phyloP scores from a whole-genome alignment of 2,113 vertebrate genomes.

The Burhinus oedicnemus region DNA sequence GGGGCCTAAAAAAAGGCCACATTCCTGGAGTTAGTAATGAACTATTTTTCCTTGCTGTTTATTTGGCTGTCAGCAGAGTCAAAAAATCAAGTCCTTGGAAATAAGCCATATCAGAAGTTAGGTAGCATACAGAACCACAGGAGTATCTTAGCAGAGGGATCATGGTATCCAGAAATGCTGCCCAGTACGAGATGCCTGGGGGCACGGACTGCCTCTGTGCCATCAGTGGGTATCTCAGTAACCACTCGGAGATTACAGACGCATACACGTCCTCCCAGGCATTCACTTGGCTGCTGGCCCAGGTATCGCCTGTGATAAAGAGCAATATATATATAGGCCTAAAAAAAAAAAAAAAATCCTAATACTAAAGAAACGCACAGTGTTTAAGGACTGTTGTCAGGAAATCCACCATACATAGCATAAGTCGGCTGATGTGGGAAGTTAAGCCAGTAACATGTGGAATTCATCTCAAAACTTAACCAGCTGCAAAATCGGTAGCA shows the following conservation, averaged over 20 bases:
- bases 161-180: not conserved
- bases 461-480: not conserved
- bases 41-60: not conserved
- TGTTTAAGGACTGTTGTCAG: not conserved
- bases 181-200: not conserved
- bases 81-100: not conserved
- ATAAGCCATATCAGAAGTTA: not conserved
- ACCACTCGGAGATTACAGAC: not conserved
- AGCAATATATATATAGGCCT: not conserved
- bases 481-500: not conserved
- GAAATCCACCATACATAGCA: not conserved
- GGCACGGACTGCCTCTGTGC: not conserved
- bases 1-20: not conserved
- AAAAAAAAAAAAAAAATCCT: not conserved
- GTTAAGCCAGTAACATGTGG: not conserved
- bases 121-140: not conserved
- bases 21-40: not conserved
- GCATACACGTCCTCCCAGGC: not conserved
- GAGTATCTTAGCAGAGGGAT: not conserved
- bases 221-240: not conserved
- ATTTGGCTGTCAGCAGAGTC: not conserved
- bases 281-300: conserved; percentile 9
- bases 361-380: not conserved
- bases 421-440: not conserved
- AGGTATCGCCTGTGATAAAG: not conserved